Percentiles rank a stretch among this genome's conserved stretches.
phyloP scores from a whole-genome alignment of 2,113 vertebrate species.

The Ptilonorhynchus violaceus region DNA sequence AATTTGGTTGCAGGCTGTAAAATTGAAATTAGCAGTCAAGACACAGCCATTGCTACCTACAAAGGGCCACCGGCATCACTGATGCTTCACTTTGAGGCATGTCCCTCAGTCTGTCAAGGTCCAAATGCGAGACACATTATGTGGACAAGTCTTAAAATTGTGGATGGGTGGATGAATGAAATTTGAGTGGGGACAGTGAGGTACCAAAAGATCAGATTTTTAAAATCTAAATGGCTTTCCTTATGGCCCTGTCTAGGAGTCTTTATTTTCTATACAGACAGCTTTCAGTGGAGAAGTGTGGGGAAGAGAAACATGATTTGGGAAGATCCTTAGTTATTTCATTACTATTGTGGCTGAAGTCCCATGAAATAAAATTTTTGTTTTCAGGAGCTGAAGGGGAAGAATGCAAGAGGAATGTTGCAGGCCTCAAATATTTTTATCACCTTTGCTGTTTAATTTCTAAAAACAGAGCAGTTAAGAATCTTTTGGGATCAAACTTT shows the following conservation, averaged over 20 bases:
- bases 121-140: accelerated
- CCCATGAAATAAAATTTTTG: neutral
- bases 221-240: neutral
- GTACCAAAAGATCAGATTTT: neutral
- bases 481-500: neutral
- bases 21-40: constrained; percentile 61
- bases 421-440: neutral
- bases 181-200: neutral
- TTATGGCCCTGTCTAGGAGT: neutral
- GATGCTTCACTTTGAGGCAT: neutral
- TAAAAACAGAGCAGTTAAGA: neutral
- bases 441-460: neutral
- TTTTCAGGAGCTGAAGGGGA: neutral
- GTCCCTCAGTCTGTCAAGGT: neutral
- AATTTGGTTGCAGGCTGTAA: constrained; percentile 33
- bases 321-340: neutral
- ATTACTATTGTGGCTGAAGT: neutral
- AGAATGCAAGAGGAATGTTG: neutral
- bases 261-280: neutral
- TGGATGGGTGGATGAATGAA: neutral
- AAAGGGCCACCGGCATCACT: constrained; percentile 24
- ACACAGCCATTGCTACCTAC: neutral
- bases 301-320: neutral
- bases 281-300: neutral
- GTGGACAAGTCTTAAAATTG: neutral